Conservation (phyloP, 2,113 vertebrate species). For the human region DNA sequence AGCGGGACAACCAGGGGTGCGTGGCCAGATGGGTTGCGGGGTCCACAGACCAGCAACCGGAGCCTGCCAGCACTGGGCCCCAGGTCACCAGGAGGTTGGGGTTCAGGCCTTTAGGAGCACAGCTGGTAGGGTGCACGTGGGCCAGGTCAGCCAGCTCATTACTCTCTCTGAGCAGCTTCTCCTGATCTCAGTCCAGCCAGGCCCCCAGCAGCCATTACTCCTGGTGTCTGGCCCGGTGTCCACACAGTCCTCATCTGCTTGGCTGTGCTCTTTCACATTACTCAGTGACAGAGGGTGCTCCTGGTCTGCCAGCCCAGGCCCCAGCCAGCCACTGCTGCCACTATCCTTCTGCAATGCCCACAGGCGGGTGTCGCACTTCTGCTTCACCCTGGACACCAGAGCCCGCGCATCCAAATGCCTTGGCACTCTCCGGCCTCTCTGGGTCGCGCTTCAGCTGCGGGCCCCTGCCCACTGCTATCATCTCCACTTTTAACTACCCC, state of each 20-base stretch:
- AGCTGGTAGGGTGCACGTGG: slow-evolving; percentile 89
- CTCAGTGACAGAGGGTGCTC: slow-evolving; percentile 89
- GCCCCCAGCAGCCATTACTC: slow-evolving; percentile 90
- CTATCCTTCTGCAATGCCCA: slow-evolving; percentile 97
- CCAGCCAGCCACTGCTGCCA: slow-evolving; percentile 86
- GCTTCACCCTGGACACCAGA: slow-evolving; percentile 89
- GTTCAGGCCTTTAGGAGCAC: slow-evolving; percentile 90
- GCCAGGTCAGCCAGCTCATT: slow-evolving; percentile 95
- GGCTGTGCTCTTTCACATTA: slow-evolving; percentile 88
- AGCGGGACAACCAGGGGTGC: slow-evolving; percentile 94
- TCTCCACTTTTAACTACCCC: not conserved
- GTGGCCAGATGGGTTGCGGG: slow-evolving; percentile 90
- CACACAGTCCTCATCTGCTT: slow-evolving; percentile 89
- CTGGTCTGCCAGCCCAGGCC: slow-evolving; percentile 85
- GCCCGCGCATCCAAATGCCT: slow-evolving; percentile 90
- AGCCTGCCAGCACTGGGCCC: slow-evolving; percentile 86
- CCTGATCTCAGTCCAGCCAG: slow-evolving; percentile 93
- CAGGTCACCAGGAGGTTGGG: slow-evolving; percentile 97
- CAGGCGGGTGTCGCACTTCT: slow-evolving; percentile 94
- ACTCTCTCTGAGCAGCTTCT: slow-evolving; percentile 96
- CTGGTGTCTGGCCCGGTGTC: slow-evolving; percentile 88
- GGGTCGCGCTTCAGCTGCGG: slow-evolving; percentile 94
- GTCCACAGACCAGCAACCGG: slow-evolving; percentile 93
- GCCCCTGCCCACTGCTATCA: not conserved
- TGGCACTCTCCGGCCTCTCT: slow-evolving; percentile 93